Evolutionary conservation across 2,113 vertebrate genomes (phyloP).

Genomic region (Rhinopomastus cyanomelas): DNA sequence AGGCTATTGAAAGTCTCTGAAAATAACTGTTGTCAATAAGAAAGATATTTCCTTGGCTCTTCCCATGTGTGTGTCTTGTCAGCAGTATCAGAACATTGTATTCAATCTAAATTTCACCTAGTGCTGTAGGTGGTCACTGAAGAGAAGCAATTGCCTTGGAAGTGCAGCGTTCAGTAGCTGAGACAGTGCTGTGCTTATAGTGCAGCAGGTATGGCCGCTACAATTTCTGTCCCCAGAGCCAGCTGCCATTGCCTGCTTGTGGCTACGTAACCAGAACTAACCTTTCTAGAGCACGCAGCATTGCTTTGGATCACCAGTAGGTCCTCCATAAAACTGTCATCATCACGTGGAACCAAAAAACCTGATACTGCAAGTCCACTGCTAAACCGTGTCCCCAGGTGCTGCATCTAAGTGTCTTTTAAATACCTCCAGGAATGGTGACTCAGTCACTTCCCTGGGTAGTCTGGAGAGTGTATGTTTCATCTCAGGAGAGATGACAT

Average conservation of each 20-base stretch:
- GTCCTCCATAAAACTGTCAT: neutral
- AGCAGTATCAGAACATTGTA: neutral
- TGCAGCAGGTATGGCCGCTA: neutral
- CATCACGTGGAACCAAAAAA: neutral
- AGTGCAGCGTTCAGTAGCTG: neutral
- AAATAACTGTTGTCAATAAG: neutral
- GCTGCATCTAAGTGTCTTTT: no score
- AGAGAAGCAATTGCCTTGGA: neutral
- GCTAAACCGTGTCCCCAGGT: no score
- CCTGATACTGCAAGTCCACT: no score
- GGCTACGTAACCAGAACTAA: neutral
- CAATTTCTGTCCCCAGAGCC: neutral
- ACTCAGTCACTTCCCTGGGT: no score
- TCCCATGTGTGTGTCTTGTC: fast-evolving
- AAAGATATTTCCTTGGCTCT: neutral
- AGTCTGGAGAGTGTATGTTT: neutral
- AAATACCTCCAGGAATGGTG: no score
- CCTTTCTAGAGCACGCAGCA: neutral
- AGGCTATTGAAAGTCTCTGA: neutral
- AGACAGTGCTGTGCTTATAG: neutral
- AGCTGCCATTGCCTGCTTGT: neutral
- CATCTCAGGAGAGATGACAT: neutral
- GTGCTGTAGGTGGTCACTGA: neutral
- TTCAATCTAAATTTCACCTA: neutral
- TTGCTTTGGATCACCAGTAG: neutral